Base-by-base conservation (phyloP, 2,888 invertebrate genomes). In the Poecilus cupreus region DNA sequence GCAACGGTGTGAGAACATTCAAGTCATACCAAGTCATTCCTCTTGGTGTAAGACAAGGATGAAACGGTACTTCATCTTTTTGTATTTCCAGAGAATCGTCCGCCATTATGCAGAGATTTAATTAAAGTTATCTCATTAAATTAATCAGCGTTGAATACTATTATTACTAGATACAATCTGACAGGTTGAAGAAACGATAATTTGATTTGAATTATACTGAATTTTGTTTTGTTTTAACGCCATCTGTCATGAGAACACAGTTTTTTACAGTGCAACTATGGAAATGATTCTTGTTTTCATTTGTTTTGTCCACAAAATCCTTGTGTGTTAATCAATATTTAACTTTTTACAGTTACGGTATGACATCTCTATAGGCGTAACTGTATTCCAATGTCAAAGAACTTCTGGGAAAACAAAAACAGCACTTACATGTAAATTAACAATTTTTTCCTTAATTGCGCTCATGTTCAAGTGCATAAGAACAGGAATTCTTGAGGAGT, bases 21-120 rank as follows among this genome's bases (percentile, higher is more conserved):
- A 86, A 80, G 74, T 87, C 84, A 80, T 88, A 89, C 80, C 85
- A 86, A 6, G 84, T 82, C 84, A 86, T 87, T 8, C 87, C 87
- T 68, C 87, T 82, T 11, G 89, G 88, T 8, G 85, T 85, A 57
- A 87, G 84, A 43, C 86, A 84, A 3, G 87, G 86, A 83, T 87
- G 87, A 32, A 86, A 87, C 24, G 57, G 60, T 49, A 81, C 16
- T n/a, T 32, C 24, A 2, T 72, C 72, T 39, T 72, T 54, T 39
- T 39, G 18, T 18, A 39, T 39, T 57, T 80, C 72, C 10, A 26
- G n/a, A 13, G 20, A 22, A 46, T 72, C 72, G 20, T 72, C 72
- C 18, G 51, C 75, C 75, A 75, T 72, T 72, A 22, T 68, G 64
- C 13, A 64, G 32, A n/a, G 20, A 20, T 39, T 43, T 72, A 37